These are phyloP conservation scores for Macrotis lagotis DNA, from an alignment of 2,113 vertebrate genomes.

Conservation along the genomic window DNA sequence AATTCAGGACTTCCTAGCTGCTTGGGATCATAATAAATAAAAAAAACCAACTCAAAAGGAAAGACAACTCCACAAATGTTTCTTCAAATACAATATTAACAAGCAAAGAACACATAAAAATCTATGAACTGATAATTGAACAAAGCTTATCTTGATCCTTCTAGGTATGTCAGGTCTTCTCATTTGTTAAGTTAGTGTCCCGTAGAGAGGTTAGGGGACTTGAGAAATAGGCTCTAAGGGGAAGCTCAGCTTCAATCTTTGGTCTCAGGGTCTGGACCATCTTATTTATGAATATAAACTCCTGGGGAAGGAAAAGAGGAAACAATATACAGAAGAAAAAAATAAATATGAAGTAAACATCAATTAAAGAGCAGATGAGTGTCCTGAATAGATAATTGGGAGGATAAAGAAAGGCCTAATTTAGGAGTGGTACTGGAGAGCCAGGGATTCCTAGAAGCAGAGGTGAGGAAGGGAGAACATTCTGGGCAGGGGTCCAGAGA, in stretches of 20 bases:
- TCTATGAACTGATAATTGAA: neutral
- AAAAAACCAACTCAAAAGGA: neutral
- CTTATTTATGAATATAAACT: neutral
- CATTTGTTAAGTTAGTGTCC: neutral
- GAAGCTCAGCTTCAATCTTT: no score
- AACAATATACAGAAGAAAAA: neutral
- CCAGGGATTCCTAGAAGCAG: neutral
- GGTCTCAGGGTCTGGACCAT: neutral
- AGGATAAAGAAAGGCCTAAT: neutral
- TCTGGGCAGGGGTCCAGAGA: neutral
- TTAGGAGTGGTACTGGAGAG: neutral
- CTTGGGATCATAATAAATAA: neutral
- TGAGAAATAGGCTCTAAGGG: neutral
- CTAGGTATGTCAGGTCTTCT: neutral
- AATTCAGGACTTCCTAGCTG: neutral
- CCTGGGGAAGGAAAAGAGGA: neutral
- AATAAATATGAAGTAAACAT: neutral
- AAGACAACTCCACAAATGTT: no score
- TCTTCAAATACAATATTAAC: neutral
- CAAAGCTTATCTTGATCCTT: neutral
- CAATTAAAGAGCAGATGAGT: neutral
- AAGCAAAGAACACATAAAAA: neutral
- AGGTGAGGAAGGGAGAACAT: neutral
- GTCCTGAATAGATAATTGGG: neutral
- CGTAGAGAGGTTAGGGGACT: neutral